A percentile compares a stretch with the other conserved stretches of the same genome.
These are phyloP conservation scores for Danaus plexippus DNA, from an alignment of 1,140 invertebrate species.

Conservation along the genomic window DNA sequence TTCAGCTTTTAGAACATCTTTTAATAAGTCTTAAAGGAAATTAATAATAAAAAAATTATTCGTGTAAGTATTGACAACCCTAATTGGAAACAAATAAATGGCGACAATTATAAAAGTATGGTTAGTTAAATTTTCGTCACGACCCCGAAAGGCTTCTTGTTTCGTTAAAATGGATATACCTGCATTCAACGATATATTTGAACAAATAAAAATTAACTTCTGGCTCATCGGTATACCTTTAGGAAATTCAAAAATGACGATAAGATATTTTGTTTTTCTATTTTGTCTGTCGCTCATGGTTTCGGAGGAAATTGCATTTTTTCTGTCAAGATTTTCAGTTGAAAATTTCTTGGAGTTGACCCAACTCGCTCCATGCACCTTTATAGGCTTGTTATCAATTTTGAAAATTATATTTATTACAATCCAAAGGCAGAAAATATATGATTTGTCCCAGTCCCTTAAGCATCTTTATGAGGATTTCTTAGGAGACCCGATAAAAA, in stretches of 20 bases:
- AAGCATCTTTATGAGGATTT: slow-evolving; percentile 25
- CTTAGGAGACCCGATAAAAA: slow-evolving; percentile 23
- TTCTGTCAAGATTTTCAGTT: slow-evolving; percentile 32
- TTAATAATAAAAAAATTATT: not conserved
- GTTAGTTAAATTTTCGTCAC: slow-evolving; percentile 9
- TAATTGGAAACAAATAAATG: slow-evolving; percentile 8
- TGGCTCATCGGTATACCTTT: slow-evolving; percentile 37
- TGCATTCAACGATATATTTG: slow-evolving; percentile 40
- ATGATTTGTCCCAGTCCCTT: slow-evolving; percentile 26
- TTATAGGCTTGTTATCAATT: slow-evolving; percentile 31
- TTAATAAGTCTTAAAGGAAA: not conserved
- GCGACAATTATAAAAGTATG: slow-evolving; percentile 1
- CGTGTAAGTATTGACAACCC: slow-evolving; percentile 5
- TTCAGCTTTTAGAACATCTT: not conserved
- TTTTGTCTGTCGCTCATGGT: slow-evolving; percentile 27
- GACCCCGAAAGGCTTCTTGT: slow-evolving; percentile 3
- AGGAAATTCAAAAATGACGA: slow-evolving; percentile 21
- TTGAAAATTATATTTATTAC: slow-evolving; percentile 38
- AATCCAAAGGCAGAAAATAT: slow-evolving; percentile 32
- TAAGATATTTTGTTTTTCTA: slow-evolving; percentile 31
- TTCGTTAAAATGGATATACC: slow-evolving; percentile 33
- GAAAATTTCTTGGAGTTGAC: slow-evolving; percentile 43
- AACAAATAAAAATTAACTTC: slow-evolving; percentile 39
- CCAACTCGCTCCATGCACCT: slow-evolving; percentile 38
- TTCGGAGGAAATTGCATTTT: slow-evolving; percentile 30